These are phyloP conservation scores for Stegodyphus mimosarum DNA, from an alignment of 1,140 invertebrate species.

Conservation along the genomic window DNA sequence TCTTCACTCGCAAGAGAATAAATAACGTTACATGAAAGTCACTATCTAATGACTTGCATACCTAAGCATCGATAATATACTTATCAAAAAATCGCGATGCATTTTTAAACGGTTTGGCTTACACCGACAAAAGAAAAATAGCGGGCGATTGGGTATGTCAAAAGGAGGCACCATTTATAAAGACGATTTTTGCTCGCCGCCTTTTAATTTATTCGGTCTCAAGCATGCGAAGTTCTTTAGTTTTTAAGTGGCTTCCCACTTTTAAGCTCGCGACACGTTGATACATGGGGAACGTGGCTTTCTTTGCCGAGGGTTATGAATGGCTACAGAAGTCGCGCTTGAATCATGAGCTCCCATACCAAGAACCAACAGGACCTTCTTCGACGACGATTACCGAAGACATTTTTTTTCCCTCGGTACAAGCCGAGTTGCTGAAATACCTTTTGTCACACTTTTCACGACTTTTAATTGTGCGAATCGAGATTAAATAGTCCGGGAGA, in stretches of 20 bases:
- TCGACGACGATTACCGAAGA: background rate
- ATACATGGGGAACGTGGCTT: background rate
- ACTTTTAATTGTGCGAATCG: slow-evolving; percentile 56
- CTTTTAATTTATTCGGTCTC: slow-evolving; percentile 7
- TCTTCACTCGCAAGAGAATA: no score
- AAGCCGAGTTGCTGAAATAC: slow-evolving; percentile 41
- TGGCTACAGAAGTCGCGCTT: background rate
- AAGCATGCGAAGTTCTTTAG: slow-evolving; percentile 5
- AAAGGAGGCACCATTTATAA: background rate
- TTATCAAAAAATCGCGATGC: background rate
- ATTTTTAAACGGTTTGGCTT: slow-evolving; percentile 3
- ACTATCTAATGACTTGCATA: no score
- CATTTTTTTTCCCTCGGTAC: background rate
- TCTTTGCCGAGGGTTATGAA: background rate
- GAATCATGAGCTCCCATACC: background rate
- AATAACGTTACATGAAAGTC: no score
- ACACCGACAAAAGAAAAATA: background rate
- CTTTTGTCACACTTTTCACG: slow-evolving; percentile 56
- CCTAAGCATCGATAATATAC: no score
- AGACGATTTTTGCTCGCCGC: background rate
- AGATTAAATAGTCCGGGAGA: slow-evolving; percentile 42
- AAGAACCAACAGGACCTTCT: background rate
- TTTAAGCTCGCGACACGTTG: background rate
- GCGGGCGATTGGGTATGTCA: background rate
- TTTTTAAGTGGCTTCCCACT: background rate